A percentile compares a stretch with the other conserved stretches of the same genome.
These are phyloP conservation scores for Gibbula magus DNA, from an alignment of 2,888 invertebrate species.

Conservation along the genomic window DNA sequence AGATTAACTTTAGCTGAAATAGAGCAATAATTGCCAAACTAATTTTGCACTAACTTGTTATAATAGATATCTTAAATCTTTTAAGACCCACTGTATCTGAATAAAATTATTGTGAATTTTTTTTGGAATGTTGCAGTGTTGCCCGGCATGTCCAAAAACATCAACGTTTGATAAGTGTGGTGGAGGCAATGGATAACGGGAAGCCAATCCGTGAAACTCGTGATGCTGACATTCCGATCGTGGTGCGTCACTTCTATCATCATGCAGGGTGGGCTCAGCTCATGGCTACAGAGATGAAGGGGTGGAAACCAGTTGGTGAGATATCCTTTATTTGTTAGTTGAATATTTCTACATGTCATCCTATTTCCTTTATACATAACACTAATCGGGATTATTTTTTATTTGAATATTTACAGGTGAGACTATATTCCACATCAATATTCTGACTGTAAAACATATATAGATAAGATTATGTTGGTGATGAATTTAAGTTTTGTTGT, in stretches of 20 bases:
- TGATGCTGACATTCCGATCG: constrained; percentile 74
- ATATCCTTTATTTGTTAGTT: not conserved
- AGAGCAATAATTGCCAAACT: too few relatives aligned
- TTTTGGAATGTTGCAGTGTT: constrained; percentile 72
- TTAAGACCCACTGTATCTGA: too few relatives aligned
- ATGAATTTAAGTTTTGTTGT: too few relatives aligned
- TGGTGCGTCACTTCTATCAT: constrained; percentile 77
- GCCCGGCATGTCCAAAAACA: constrained; percentile 78
- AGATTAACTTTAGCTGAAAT: too few relatives aligned
- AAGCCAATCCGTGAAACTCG: constrained; percentile 76
- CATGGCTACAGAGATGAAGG: constrained; percentile 73
- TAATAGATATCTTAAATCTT: too few relatives aligned
- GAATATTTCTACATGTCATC: not conserved
- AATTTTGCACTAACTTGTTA: too few relatives aligned
- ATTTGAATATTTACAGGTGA: not conserved
- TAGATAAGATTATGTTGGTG: too few relatives aligned
- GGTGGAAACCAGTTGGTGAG: constrained; percentile 76
- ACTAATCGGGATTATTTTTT: not conserved
- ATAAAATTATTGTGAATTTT: not conserved
- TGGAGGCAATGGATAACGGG: constrained; percentile 77
- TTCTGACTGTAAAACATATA: too few relatives aligned
- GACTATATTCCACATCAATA: not conserved
- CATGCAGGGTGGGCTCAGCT: constrained; percentile 77
- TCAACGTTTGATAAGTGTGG: constrained; percentile 75
- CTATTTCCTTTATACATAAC: not conserved